Percentiles rank a stretch among this genome's conserved stretches.
These are phyloP conservation scores for Eupithecia dodoneata DNA, from an alignment of 2,888 invertebrate genomes.

Conservation along the genomic window DNA sequence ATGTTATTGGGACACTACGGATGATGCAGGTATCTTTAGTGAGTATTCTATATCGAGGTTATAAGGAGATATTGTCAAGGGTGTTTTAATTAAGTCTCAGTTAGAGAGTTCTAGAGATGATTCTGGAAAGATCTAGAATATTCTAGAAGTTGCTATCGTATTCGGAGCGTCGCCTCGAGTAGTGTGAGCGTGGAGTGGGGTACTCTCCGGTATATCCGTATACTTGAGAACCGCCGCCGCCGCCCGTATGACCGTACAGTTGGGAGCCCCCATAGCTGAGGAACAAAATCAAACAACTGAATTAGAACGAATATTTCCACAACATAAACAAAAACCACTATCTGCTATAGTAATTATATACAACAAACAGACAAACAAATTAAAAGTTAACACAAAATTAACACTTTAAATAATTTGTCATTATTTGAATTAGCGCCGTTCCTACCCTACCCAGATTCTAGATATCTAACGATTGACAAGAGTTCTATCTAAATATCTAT, in stretches of 20 bases:
- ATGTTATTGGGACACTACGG: slow-evolving; percentile 60
- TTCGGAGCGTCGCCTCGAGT: slow-evolving; percentile 87
- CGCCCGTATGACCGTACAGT: slow-evolving; percentile 86
- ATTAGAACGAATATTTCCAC: neutral
- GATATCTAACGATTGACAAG: no score
- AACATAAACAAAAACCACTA: neutral
- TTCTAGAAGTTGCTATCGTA: slow-evolving; percentile 91
- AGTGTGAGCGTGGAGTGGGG: slow-evolving; percentile 76
- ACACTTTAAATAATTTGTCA: neutral
- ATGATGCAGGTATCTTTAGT: slow-evolving; percentile 55
- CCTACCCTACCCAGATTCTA: neutral
- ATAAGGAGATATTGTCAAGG: slow-evolving; percentile 79
- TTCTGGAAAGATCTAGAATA: slow-evolving; percentile 37
- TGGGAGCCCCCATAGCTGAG: slow-evolving; percentile 84
- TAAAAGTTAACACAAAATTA: neutral
- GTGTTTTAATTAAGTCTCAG: slow-evolving; percentile 58
- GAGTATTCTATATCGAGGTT: slow-evolving; percentile 65
- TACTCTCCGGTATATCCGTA: slow-evolving; percentile 81
- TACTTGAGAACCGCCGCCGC: slow-evolving; percentile 82
- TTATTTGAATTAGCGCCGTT: neutral
- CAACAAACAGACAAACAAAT: no score
- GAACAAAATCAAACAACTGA: neutral
- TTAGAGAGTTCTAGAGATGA: slow-evolving; percentile 43
- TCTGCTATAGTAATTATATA: neutral
- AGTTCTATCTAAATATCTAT: neutral